Evolutionary conservation across 2,113 vertebrate species (phyloP), one percentile per base, ranked within the genome.

Genomic region (Cichladusa arquata): DNA sequence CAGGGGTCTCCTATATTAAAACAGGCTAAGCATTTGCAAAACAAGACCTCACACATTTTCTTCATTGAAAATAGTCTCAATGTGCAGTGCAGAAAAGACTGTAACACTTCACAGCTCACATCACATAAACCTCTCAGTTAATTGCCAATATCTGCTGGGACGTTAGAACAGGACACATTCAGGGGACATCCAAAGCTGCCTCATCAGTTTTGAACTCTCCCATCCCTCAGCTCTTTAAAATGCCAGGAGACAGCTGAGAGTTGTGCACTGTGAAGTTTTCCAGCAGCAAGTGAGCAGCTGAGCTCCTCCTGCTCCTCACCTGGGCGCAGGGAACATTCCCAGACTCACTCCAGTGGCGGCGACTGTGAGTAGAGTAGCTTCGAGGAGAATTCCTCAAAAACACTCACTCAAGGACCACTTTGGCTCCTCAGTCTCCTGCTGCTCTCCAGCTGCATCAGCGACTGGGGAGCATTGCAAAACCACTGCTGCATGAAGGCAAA

Each of bases 351-450:
- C 95, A 94, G 78, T 0, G 2, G 66, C 56, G 58, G 71, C 0
- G 10, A 44, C 64, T 29, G 58, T 5, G 10, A 85, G 74, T 82
- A 73, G 60, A 94, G 78, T 40, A 90, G 73, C 78, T 73, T 15
- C 65, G 89, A 96, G 89, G 81, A 92, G 90, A 94, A 93, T 73
- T 95, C 78, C 87, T 94, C 62, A 86, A 70, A 42, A 90, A 76
- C 47, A 80, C 16, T 34, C 2, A 0, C 60, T 96, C 79, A 62
- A 95, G 87, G 19, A 47, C 78, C 91, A 85, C 81, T 95, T 87
- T 0, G 1, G 48, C 47, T 90, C 33, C 62, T 77, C 0, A 0
- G 56, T 36, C 72, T 61, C 50, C 34, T 19, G 14, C 69, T 33
- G 19, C 88, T 86, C 42, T 67, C n/a, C 58, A 54, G 78, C 73